Base-by-base conservation (phyloP, 2,888 invertebrate species). In the Pachydiplax longipennis region DNA sequence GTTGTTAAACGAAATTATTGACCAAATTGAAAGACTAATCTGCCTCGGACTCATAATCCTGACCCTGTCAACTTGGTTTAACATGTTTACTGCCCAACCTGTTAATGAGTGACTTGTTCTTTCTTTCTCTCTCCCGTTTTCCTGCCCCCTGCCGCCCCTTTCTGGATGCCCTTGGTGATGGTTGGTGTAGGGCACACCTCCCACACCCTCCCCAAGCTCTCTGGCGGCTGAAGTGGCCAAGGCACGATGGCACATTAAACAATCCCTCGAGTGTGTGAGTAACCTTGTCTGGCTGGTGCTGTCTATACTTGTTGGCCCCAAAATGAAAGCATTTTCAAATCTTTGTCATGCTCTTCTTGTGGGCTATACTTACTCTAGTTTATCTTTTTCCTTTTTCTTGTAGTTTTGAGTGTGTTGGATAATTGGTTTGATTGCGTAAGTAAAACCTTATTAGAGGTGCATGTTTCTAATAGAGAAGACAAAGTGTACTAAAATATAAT, bases 181-280 rank as follows among this genome's bases (percentile, higher is more conserved):
- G 87, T 87, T 93, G 93, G 93, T 94, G 93, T 93, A 94, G 94
- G 94, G 91, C 91, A 91, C 92, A 91, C 91, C 92, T 91, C 92
- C 91, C 90, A 91, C 91, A 91, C 92, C 93, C 92, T 92, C 93
- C 93, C 94, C 95, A 94, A 95, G 96, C 93, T 96, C 96, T 93
- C 95, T 98, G 95, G 97, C 97, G 93, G 96, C 96, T 94, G 97
- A 97, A 95, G 97, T 98, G 94, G 97, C 97, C 93, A 97, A 97
- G 95, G 97, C 97, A 94, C 96, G 97, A 93, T 97, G 97, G 95
- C 97, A 97, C 94, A 97, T 98, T 95, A 97, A 94, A 94, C 93
- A 94, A 92, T 94, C 94, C 93, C 94, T 95, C 93, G 94, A 94
- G 93, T 94, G 94, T 94, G 95, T 94, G 94, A 95, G 94, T 94